Base-by-base conservation (phyloP, 2,888 invertebrate species). In the Chrysodeixis includens region DNA sequence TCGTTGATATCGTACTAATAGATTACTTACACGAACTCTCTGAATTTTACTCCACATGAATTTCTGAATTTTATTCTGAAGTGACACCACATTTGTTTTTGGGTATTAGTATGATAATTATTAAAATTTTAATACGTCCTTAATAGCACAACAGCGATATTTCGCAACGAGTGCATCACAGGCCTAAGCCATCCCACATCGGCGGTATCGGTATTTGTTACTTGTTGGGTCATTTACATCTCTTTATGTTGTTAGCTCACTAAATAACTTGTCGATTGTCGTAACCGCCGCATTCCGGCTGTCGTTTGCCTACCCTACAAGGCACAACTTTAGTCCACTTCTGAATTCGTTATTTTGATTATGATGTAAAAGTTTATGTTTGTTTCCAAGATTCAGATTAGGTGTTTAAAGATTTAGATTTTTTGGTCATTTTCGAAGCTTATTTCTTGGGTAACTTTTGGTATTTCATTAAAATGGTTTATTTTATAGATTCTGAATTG, bases 191-290 rank as follows among this genome's bases (percentile, higher is more conserved):
- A 22, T 62, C 7, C 26, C 14, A 62, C 78, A 57, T 62, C 30
- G 67, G 54, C 61, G 62, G 59, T 69, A 69, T 74, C 32, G 70
- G 70, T 64, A 69, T 78, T 74, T 63, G 79, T 74, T 66, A 54
- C 63, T 69, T 54, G 53, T 78, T 55, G 4, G 46, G 78, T 78
- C 74, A 78, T 75, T 78, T 66, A 66, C 75, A 78, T 78, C 75
- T 66, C 55, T 78, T 74, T 74, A 78, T 61, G 55, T 78, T 51
- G 10, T 62, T 61, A 16, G 14, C 60, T 63, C 63, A 51, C 56
- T 66, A 69, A 78, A 75, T 69, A 69, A 78, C 61, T 69, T 51
- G 69, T 26, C 51, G 20, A 61, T 66, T 64, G 66, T 69, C 75
- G 66, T 69, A 64, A 78, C 75, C 61, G 51, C 26, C 20, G 56